Base-by-base conservation (phyloP, 2,113 vertebrate genomes). In the Amphiprion ocellaris region DNA sequence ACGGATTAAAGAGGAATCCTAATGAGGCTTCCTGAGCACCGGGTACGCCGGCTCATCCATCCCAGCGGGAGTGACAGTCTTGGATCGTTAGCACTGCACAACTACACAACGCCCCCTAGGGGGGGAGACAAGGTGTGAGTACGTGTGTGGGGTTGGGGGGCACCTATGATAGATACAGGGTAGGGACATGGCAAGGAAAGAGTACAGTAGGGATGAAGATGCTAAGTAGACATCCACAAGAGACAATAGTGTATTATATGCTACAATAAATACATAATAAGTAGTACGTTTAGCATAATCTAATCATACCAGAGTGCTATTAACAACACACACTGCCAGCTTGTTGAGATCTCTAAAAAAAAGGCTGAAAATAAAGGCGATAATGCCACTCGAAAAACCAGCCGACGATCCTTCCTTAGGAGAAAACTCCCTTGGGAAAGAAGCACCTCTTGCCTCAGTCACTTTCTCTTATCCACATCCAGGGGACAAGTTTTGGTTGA, bases 1-100 rank as follows among this genome's bases (percentile, higher is more conserved):
- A 98, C 94, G 94, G 97, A 98, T 98, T 97, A 97, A 96, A 95
- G 87, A 94, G 87, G 96, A 98, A 98, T 98, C 95, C 95, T 96
- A 97, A 98, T 98, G 97, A 97, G 97, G 96, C 87, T 91, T 88
- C 78, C 73, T 76, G 89, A 92, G 89, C 78, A 61, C 94, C 91
- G 94, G 95, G 94, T 92, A 92, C 91, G 95, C 93, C 90, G 86
- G 88, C 92, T 95, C 96, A 98, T 98, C 97, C 96, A 97, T 96
- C 95, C 96, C 92, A 87, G 91, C 93, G 92, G 95, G 94, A 89
- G 86, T 93, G 94, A 96, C 95, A 95, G 94, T 95, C 95, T 94
- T 94, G 96, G 95, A 97, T 97, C 96, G 96, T 97, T 97, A 96
- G 94, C 92, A 93, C 94, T 95, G 95, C 95, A 95, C 96, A 96